These are phyloP conservation scores for Nymphalis c-album DNA, from an alignment of 2,888 invertebrate species.

Conservation along the genomic window DNA sequence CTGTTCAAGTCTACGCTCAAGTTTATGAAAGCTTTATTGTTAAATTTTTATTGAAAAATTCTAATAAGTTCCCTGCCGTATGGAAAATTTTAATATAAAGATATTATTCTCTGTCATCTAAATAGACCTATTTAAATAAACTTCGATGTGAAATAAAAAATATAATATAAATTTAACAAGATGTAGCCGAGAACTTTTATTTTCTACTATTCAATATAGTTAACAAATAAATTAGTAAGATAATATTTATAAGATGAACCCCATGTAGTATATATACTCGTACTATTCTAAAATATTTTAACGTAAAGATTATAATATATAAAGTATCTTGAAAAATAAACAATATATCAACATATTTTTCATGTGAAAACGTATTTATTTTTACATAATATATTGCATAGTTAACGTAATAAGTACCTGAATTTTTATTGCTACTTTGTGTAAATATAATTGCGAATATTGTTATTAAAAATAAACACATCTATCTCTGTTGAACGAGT, in stretches of 20 bases:
- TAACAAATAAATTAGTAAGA: background rate
- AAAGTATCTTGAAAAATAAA: background rate
- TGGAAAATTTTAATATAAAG: conserved; percentile 59
- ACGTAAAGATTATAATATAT: background rate
- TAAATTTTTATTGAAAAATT: conserved; percentile 73
- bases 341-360: no score
- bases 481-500: background rate
- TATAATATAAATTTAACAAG: conserved; percentile 38
- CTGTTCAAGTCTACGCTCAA: conserved; percentile 77
- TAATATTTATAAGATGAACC: conserved; percentile 3
- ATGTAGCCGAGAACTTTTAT: conserved; percentile 28
- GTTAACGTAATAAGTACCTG: no score
- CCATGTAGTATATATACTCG: background rate
- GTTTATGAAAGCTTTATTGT: conserved; percentile 79
- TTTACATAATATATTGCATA: no score
- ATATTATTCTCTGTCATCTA: conserved; percentile 61
- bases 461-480: no score
- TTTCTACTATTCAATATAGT: background rate
- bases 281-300: background rate
- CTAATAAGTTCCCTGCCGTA: conserved; percentile 72
- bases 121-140: conserved; percentile 65
- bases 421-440: no score
- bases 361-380: no score
- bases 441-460: no score
- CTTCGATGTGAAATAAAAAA: conserved; percentile 68